Conservation (phyloP, 2,797 vertebrate species). For the Galaxias olidus region DNA sequence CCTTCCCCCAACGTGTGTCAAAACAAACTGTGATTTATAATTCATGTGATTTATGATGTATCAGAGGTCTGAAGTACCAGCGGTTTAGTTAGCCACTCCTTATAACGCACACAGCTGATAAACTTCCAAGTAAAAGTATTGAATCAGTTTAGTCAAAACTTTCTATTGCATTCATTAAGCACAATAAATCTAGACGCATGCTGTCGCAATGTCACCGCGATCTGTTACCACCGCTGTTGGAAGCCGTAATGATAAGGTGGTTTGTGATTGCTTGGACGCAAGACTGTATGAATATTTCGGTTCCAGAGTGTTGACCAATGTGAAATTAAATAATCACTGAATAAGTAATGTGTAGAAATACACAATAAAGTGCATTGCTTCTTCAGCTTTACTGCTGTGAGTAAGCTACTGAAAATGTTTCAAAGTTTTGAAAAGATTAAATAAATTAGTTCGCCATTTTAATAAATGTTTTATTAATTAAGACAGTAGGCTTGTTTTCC, state of each 20-base stretch:
- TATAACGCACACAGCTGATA: conserved; percentile 69
- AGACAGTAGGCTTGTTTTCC: too few relatives aligned
- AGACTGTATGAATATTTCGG: conserved; percentile 57
- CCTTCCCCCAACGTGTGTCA: conserved; percentile 53
- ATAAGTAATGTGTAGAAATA: too few relatives aligned
- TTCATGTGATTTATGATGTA: conserved; percentile 76
- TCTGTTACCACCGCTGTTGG: conserved; percentile 67
- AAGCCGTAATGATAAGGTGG: conserved; percentile 70
- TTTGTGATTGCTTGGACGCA: conserved; percentile 65
- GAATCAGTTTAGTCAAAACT: conserved; percentile 75
- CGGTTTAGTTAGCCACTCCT: conserved; percentile 56
- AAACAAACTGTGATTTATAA: conserved; percentile 81
- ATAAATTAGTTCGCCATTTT: too few relatives aligned
- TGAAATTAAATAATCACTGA: conserved; percentile 46
- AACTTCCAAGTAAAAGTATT: conserved; percentile 72
- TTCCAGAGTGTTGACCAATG: conserved; percentile 55
- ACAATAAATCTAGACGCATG: conserved; percentile 76
- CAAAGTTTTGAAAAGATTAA: too few relatives aligned
- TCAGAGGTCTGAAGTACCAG: conserved; percentile 59
- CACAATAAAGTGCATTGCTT: too few relatives aligned
- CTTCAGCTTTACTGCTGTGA: too few relatives aligned
- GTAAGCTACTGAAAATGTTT: too few relatives aligned
- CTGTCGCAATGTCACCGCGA: conserved; percentile 65
- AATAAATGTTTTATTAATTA: too few relatives aligned
- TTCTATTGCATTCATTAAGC: conserved; percentile 76